Base-by-base conservation (phyloP, 2,797 vertebrate genomes). In the Atherinosoma microstoma region DNA sequence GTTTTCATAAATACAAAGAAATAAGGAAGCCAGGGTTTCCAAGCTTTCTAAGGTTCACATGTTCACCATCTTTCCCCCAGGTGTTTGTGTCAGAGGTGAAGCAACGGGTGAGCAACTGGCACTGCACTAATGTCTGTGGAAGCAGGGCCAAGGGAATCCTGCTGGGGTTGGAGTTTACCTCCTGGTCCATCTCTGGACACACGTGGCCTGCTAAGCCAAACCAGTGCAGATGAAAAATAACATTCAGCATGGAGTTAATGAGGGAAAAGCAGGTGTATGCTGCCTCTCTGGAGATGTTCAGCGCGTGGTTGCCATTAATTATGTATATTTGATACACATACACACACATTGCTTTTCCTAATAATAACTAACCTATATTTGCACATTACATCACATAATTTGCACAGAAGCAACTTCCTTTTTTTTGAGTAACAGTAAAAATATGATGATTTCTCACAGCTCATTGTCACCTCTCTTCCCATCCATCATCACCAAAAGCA, bases 31-130 rank as follows among this genome's bases (percentile, higher is more conserved):
- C 27, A 51, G 61, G 65, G 63, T 40, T 60, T 61, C 54, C 38
- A 40, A 54, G 76, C 80, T 64, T 66, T 34, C 36, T 4, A 29
- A 12, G 30, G 30, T 70, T 56, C 47, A 32, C 59, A 49, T 47
- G 49, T n/a, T 65, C 66, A 59, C 62, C 60, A 29, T 83, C 38
- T 65, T 70, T 76, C 66, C n/a, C 70, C 82, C 83, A 80, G 65
- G 76, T 83, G 83, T 78, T 56, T 27, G 70, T 80, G 86, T 87
- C 82, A 80, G 78, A 84, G 84, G 82, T 88, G 79, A 84, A 84
- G 72, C 84, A 90, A 87, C 78, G 83, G 86, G 87, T 88, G 79
- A 90, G 61, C 53, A 32, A 72, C 62, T 76, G 77, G 77, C 63
- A 70, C 51, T 72, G 79, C 29, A 51, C 74, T 64, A 73, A 70